phyloP scores from a whole-genome alignment of 1,140 invertebrate genomes.

The Camponotus vicinus region DNA sequence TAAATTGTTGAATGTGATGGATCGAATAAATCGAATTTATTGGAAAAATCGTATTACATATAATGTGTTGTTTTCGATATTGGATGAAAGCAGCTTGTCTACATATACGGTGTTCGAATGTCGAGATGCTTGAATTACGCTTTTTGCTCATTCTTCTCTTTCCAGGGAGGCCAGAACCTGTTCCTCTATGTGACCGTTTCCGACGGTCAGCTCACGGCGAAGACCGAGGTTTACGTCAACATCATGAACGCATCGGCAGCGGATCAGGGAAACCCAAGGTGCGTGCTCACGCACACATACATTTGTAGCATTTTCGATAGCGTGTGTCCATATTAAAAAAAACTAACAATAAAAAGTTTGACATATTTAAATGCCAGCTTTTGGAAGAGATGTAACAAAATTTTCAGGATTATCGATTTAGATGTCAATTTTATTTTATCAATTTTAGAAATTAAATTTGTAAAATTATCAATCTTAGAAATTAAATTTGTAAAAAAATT shows the following conservation, averaged over 20 bases:
- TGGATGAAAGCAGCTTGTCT: neutral
- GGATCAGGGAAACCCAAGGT: slow-evolving; percentile 78
- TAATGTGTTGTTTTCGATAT: neutral
- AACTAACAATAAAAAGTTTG: neutral
- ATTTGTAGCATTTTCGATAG: neutral
- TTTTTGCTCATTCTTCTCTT: slow-evolving; percentile 75
- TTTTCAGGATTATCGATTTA: neutral
- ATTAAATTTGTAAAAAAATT: slow-evolving; percentile 23
- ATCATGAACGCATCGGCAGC: slow-evolving; percentile 84
- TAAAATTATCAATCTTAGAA: slow-evolving; percentile 1
- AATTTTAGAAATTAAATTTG: slow-evolving; percentile 6
- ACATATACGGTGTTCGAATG: slow-evolving; percentile 24
- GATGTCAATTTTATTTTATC: neutral
- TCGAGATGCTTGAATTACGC: slow-evolving; percentile 52
- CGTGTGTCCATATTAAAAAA: neutral
- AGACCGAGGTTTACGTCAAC: slow-evolving; percentile 91
- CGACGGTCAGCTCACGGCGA: slow-evolving; percentile 89
- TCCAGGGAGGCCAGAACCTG: slow-evolving; percentile 90
- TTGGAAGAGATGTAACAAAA: neutral
- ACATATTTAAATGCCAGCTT: neutral
- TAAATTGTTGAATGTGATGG: too few species aligned
- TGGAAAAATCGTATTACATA: neutral
- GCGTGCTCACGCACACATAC: slow-evolving; percentile 14
- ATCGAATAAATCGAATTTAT: neutral
- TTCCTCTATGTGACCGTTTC: slow-evolving; percentile 90